These are phyloP conservation scores for Drosophila diplacantha DNA, from an alignment of 2,888 invertebrate genomes.

Conservation along the genomic window DNA sequence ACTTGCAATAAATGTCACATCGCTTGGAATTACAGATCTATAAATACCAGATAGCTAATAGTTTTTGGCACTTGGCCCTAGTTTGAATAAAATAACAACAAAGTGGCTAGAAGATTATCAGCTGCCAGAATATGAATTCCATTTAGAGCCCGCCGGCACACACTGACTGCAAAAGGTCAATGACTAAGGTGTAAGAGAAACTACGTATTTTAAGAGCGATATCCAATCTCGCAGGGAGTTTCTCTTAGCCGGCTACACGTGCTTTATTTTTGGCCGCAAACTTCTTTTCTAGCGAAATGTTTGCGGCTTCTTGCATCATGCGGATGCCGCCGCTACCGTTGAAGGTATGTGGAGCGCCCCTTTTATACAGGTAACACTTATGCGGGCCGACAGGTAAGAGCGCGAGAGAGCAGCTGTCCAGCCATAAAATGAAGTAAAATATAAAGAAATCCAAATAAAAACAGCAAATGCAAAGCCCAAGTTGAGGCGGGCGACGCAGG, in stretches of 20 bases:
- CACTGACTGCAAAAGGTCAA: slow-evolving; percentile 28
- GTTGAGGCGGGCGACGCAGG: slow-evolving; percentile 36
- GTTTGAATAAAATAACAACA: slow-evolving; percentile 1
- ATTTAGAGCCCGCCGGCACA: not conserved
- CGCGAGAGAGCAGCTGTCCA: slow-evolving; percentile 21
- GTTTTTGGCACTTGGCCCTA: slow-evolving; percentile 11
- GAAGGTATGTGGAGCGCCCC: slow-evolving; percentile 22
- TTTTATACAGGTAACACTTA: slow-evolving; percentile 17
- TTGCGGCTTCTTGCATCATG: slow-evolving; percentile 56
- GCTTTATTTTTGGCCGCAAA: slow-evolving; percentile 29
- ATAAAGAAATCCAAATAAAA: slow-evolving; percentile 9
- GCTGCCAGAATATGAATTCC: slow-evolving; percentile 7
- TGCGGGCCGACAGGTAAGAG: slow-evolving; percentile 21
- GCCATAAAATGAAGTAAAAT: slow-evolving; percentile 20
- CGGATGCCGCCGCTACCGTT: slow-evolving; percentile 20
- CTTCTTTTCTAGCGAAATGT: slow-evolving; percentile 48
- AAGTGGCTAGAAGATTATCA: slow-evolving; percentile 5
- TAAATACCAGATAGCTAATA: slow-evolving; percentile 3
- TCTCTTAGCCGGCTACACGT: slow-evolving; percentile 34
- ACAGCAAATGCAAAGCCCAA: slow-evolving; percentile 58
- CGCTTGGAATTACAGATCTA: not conserved
- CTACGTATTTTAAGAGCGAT: slow-evolving; percentile 5
- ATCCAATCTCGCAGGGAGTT: not conserved
- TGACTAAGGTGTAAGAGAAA: slow-evolving; percentile 30
- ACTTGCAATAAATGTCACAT: slow-evolving; percentile 13